Percentiles rank a stretch among this genome's conserved stretches.
Evolutionary conservation across 2,888 invertebrate species (phyloP).

Genomic region (Mechanitis mazaeus): DNA sequence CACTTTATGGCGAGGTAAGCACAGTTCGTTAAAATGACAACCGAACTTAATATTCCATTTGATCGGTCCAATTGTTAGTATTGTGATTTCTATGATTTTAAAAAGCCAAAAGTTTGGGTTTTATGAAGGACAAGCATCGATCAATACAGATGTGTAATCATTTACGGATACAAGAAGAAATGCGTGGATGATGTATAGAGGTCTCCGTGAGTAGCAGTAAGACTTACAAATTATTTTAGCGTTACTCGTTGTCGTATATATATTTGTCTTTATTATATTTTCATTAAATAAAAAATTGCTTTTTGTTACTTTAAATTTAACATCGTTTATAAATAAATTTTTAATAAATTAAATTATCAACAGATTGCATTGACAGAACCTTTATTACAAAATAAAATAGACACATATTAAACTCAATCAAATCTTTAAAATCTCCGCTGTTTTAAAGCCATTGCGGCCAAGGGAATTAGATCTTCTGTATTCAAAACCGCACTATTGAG

Average conservation of each 20-base stretch:
- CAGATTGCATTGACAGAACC: background rate
- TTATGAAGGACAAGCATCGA: conserved; percentile 64
- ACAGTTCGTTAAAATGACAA: conserved; percentile 73
- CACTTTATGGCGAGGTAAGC: conserved; percentile 44
- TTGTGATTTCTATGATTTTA: conserved; percentile 69
- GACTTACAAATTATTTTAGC: background rate
- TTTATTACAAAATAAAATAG: background rate
- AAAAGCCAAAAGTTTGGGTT: conserved; percentile 52
- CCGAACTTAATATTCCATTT: conserved; percentile 75
- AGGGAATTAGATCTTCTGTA: conserved; percentile 72
- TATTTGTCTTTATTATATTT: no score
- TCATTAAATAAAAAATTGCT: no score
- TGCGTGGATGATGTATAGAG: conserved; percentile 59
- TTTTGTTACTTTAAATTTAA: no score
- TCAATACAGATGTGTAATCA: conserved; percentile 40
- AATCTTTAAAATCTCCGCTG: conserved; percentile 30
- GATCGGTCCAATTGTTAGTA: conserved; percentile 75
- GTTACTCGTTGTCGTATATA: background rate
- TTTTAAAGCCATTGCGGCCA: conserved; percentile 44
- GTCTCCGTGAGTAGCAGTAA: conserved; percentile 31
- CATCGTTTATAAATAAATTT: no score
- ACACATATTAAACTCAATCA: conserved; percentile 12
- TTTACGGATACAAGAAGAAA: conserved; percentile 24
- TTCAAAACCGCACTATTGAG: conserved; percentile 74
- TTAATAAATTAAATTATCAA: no score